Evolutionary conservation across 2,113 vertebrate species (phyloP), one percentile per base, ranked within the genome.

Genomic region (Rhegmatorhina hoffmannsi): DNA sequence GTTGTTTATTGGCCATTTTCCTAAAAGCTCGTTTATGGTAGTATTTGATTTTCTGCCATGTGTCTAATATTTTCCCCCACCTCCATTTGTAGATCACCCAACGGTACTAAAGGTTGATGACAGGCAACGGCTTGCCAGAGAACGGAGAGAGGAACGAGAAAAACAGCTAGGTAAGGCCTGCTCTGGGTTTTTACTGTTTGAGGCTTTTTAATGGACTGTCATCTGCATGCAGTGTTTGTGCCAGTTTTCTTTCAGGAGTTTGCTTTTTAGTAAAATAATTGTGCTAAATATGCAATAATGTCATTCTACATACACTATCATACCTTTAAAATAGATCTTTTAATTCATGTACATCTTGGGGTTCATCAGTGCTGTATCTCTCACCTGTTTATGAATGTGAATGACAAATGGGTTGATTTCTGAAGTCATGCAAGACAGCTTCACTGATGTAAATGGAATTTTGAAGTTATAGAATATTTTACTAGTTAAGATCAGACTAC

Each of bases 81-180:
- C 43, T 91, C 23, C 20, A 18, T 63, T 64, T 98, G 20, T 96
- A 99, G 99, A 99, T 85, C 97, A 98, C 43, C 96, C 96, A 28
- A 96, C 98, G 77, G 92, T 98, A 90, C 97, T 99, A 40, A 99
- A 97, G 84, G 99, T 99, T 50, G 99, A 99, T 79, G 99, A 99
- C 95, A 98, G 99, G 64, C 99, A 99, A 95, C 98, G 98, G 29
- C 97, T 99, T 87, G 99, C 99, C 75, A 98, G 99, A 55, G 99
- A 99, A 93, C 98, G 99, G 25, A 98, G 99, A 46, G 99, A 98
- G 85, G 98, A 99, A 94, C 96, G 95, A 50, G 99, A 99, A 50
- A 99, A 99, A 81, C 98, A 98, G 95, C 98, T 98, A 40, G 99
- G 99, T 99, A 98, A 67, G 97, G 60, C 56, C 49, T 25, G 1